Conservation (phyloP, 2,888 invertebrate species). For the Mythimna lalbum region DNA sequence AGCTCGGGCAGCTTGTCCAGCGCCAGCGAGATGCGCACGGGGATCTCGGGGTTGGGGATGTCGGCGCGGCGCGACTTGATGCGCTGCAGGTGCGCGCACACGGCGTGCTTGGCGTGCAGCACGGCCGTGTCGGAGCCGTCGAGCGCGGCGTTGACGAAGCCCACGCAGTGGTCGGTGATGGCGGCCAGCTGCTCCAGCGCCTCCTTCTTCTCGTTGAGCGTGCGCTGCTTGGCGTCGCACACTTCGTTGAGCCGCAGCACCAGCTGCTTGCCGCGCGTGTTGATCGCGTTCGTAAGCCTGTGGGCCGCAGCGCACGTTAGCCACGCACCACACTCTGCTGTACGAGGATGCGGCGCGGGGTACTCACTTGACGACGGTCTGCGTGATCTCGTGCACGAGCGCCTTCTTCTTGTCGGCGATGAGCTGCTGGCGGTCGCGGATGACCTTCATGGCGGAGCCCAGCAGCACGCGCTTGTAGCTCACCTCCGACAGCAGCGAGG, state of each 20-base stretch:
- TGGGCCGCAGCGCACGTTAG: not conserved
- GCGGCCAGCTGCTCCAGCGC: conserved; percentile 95
- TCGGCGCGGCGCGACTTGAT: conserved; percentile 96
- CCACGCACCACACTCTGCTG: not conserved
- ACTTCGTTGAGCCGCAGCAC: conserved; percentile 95
- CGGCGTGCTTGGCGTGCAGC: conserved; percentile 95
- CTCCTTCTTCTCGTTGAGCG: conserved; percentile 95
- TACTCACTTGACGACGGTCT: conserved; percentile 95
- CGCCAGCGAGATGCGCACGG: conserved; percentile 95
- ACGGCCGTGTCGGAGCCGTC: conserved; percentile 96
- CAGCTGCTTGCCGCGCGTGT: conserved; percentile 95
- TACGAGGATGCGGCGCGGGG: too few species aligned
- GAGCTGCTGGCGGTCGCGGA: conserved; percentile 95
- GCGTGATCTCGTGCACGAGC: conserved; percentile 96
- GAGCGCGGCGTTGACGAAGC: conserved; percentile 95
- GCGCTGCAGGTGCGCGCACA: conserved; percentile 93
- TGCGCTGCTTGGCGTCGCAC: conserved; percentile 93
- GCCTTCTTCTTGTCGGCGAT: conserved; percentile 96
- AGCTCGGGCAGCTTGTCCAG: conserved; percentile 95
- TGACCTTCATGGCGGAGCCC: conserved; percentile 94
- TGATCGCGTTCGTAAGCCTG: conserved; percentile 95
- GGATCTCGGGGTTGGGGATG: conserved; percentile 97
- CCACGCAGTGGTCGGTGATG: conserved; percentile 97
- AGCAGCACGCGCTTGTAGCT: conserved; percentile 94
- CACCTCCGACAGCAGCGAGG: conserved; percentile 86